Percentiles rank a stretch among this genome's conserved stretches.
phyloP scores from a whole-genome alignment of 1,140 invertebrate genomes.

The Drosophila trapezifrons region DNA sequence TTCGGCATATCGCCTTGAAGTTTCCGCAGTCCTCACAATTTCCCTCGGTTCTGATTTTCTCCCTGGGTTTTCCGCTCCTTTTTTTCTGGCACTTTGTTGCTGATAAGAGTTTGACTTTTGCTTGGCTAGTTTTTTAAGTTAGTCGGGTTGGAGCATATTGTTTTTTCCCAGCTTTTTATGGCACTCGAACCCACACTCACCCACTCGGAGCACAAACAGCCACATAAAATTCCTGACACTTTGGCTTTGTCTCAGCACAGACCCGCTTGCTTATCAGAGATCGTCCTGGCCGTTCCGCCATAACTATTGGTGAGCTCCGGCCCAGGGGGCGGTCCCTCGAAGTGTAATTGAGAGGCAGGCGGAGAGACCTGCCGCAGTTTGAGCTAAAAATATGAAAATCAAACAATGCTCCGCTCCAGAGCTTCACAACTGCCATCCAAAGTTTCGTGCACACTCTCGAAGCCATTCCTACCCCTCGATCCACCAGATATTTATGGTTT shows the following conservation, averaged over 20 bases:
- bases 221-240: conserved; percentile 71
- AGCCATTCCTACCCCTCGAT: conserved; percentile 1
- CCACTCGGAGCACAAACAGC: conserved; percentile 55
- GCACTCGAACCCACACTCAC: conserved; percentile 15
- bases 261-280: conserved; percentile 26
- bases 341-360: conserved; percentile 8
- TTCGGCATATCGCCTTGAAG: conserved; percentile 57
- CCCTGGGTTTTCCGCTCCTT: conserved; percentile 8
- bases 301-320: conserved; percentile 28
- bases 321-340: not conserved
- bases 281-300: conserved; percentile 10
- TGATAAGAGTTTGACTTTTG: conserved; percentile 72
- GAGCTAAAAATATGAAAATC: conserved; percentile 16
- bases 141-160: conserved; percentile 63
- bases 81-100: conserved; percentile 59
- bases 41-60: conserved; percentile 18
- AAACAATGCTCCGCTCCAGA: not conserved
- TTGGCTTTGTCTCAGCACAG: conserved; percentile 37
- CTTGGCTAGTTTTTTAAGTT: conserved; percentile 72
- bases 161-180: conserved; percentile 69
- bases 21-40: conserved; percentile 31
- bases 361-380: conserved; percentile 3
- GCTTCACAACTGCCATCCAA: not conserved
- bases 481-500: conserved; percentile 40
- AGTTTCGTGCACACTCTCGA: not conserved